Base-by-base conservation (phyloP, 2,113 vertebrate species). In the Neolamprologus fasciatus region DNA sequence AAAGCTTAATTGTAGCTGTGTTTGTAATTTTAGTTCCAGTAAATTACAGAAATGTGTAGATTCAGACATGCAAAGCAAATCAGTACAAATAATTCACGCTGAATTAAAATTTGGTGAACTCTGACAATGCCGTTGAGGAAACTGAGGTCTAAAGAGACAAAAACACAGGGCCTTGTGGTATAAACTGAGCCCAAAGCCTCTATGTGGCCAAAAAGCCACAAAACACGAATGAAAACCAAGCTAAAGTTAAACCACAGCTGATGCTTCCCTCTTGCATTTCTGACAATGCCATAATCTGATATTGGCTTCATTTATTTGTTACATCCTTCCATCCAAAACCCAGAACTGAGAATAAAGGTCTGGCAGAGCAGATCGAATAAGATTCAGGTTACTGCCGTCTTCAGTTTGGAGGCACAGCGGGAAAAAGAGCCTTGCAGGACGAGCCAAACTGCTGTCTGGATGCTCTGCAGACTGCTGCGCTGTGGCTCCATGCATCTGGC, bases 401-500 rank as follows among this genome's bases (percentile, higher is more conserved):
- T 71, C 50, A 42, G 40, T 37, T 57, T 19, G 37, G 61, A 82
- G 50, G 26, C 9, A 8, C 45, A 51, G 23, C 5, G 8, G 31
- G 58, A 40, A 53, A 50, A 55, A 85, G 11, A 13, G 0, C 26
- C 26, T 50, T n/a, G 16, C 73, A 78, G 73, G 45, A 78, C 3
- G 16, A 45, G 79, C 82, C 86, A 66, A 84, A 88, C 57, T 85
- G 82, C 81, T 81, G 87, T 80, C 82, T 80, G 81, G 90, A 79
- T 4, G 19, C 81, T 42, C 85, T 80, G 82, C 87, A 87, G 55
- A 57, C 51, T 58, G 71, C 84, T 57, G 89, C 16, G 2, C 61
- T 42, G 42, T 7, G 53, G 87, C 86, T 86, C 45, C 5, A 14
- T 45, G 89, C 84, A 88, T 92, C 89, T 92, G 93, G 58, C 33